A percentile compares a stretch with the other conserved stretches of the same genome.
Evolutionary conservation across 2,797 vertebrate genomes (phyloP).

Genomic region (Thamnophis elegans): DNA sequence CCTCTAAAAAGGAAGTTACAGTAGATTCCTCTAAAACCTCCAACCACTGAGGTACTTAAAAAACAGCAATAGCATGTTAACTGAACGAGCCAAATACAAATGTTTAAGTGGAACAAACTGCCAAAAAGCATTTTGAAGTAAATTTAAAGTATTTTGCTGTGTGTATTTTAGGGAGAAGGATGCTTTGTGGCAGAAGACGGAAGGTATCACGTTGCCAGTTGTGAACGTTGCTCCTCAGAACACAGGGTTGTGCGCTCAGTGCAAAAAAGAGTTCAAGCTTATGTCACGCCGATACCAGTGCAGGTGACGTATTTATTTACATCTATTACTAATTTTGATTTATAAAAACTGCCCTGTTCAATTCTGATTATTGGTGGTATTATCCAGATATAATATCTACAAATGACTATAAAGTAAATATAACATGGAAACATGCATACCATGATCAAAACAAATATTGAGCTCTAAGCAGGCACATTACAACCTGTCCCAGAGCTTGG

Average conservation of each 20-base stretch:
- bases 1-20: neutral
- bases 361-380: neutral
- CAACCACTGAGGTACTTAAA: neutral
- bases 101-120: neutral
- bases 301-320: slow-evolving; percentile 59
- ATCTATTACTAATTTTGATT: neutral
- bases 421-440: neutral
- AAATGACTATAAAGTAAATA: neutral
- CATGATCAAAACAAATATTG: neutral
- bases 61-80: neutral
- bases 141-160: neutral
- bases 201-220: slow-evolving; percentile 46
- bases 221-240: neutral
- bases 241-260: slow-evolving; percentile 55
- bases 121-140: neutral
- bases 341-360: neutral
- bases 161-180: slow-evolving; percentile 71
- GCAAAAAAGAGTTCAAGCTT: slow-evolving; percentile 67
- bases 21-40: neutral
- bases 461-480: neutral
- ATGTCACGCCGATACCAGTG: slow-evolving; percentile 70
- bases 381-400: neutral
- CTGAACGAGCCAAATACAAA: neutral
- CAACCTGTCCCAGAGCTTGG: neutral
- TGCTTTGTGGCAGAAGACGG: slow-evolving; percentile 70